Evolutionary conservation across 2,113 vertebrate species (phyloP), one percentile per base, ranked within the genome.

Genomic region (Scalopus aquaticus): DNA sequence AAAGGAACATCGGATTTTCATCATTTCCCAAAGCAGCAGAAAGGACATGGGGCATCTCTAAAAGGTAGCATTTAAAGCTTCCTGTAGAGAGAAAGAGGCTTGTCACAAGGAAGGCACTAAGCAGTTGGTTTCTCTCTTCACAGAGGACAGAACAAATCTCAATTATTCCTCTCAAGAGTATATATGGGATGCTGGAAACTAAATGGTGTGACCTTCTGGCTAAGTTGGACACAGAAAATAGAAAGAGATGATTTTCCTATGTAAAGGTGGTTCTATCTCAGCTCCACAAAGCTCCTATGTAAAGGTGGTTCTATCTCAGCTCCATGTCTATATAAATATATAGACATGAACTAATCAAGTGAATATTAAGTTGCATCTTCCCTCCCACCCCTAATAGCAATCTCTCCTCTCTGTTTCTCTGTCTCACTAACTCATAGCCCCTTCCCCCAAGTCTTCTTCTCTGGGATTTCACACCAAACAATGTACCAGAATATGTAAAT

Each of bases 51-150:
- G 96, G 94, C 97, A 97, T 97, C 97, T 97, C 97, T 97, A 97
- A 97, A 97, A 97, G 96, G 96, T 97, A 97, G 97, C 96, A 97
- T 92, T 97, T 97, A 96, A 97, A 97, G 96, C 97, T 96, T 97
- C 97, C 97, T 97, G 97, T 89, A 97, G 97, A 97, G 97, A 97
- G 96, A 97, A 97, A 97, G 95, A 97, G 96, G 97, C 97, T 96
- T 97, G 96, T 97, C 97, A 97, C 97, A 97, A 97, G 97, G 97
- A 97, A 96, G 96, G 95, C 93, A 97, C 91, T 96, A 97, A 96
- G 56, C 93, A 96, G 94, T 93, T 67, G 94, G 94, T 94, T 96
- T 96, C 96, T 95, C 97, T 97, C 97, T 97, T 97, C 90, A 96
- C 97, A 97, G 95, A 96, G 95, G 93, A 97, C 96, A 97, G 96